Evolutionary conservation across 2,797 vertebrate genomes (phyloP).

Genomic region (Simalia tracyae): DNA sequence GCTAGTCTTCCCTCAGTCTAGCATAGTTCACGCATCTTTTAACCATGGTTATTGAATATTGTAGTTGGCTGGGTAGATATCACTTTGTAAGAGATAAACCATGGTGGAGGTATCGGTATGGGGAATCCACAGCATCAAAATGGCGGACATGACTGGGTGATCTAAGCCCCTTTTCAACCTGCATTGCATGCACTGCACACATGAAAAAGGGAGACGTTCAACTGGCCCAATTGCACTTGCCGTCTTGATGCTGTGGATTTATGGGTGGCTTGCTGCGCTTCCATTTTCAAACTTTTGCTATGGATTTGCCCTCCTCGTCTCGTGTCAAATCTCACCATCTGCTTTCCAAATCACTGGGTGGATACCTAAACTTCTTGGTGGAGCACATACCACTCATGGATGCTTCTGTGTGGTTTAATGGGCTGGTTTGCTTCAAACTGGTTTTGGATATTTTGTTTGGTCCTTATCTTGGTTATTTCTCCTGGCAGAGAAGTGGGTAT

Average conservation of each 20-base stretch:
- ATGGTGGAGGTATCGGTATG: too few relatives aligned
- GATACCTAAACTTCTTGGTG: neutral
- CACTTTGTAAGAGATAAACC: too few relatives aligned
- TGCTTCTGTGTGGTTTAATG: neutral
- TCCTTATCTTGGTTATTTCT: neutral
- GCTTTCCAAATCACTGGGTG: neutral
- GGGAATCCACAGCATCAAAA: too few relatives aligned
- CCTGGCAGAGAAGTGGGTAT: neutral
- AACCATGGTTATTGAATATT: too few relatives aligned
- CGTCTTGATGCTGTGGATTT: neutral
- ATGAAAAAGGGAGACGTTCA: too few relatives aligned
- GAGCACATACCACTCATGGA: neutral
- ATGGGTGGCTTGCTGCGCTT: neutral
- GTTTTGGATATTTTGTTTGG: neutral
- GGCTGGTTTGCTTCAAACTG: neutral
- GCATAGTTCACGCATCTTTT: too few relatives aligned
- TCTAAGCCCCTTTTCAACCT: too few relatives aligned
- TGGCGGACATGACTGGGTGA: too few relatives aligned
- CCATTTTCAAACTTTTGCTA: neutral
- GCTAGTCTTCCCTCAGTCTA: too few relatives aligned
- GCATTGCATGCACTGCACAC: too few relatives aligned
- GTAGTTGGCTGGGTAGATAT: too few relatives aligned
- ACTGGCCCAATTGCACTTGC: too few relatives aligned
- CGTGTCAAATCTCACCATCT: neutral
- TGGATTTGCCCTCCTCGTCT: neutral